Conservation (phyloP, 2,113 vertebrate species). For the Lanius ludovicianus region DNA sequence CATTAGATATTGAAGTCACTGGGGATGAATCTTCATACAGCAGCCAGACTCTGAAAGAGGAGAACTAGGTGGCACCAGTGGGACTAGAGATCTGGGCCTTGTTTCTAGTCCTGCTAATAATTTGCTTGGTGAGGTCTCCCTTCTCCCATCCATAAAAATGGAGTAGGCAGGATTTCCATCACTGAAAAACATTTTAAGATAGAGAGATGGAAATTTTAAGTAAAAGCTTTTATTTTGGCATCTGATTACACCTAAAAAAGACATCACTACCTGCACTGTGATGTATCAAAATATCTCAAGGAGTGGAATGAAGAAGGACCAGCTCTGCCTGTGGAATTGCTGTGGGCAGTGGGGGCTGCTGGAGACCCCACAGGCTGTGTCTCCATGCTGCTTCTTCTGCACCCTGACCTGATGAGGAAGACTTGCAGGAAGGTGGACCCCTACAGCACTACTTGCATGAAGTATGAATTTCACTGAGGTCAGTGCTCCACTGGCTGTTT, state of each 20-base stretch:
- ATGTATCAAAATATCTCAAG: background rate
- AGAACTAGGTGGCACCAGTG: background rate
- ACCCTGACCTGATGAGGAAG: background rate
- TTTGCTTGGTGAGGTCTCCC: fast-evolving
- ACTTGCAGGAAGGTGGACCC: background rate
- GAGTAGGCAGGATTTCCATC: background rate
- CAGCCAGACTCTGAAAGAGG: background rate
- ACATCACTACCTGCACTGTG: background rate
- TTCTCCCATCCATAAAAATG: background rate
- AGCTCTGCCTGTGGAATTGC: fast-evolving
- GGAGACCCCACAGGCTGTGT: background rate
- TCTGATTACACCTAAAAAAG: background rate
- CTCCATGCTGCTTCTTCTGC: background rate
- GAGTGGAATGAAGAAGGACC: background rate
- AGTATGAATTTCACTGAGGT: background rate
- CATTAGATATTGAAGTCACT: background rate
- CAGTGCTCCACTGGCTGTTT: background rate
- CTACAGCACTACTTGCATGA: background rate
- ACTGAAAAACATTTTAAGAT: background rate
- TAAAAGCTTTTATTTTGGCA: background rate
- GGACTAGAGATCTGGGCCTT: background rate
- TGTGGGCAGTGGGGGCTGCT: background rate
- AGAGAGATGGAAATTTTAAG: background rate
- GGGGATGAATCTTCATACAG: background rate
- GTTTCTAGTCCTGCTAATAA: background rate